phyloP scores from a whole-genome alignment of 2,113 vertebrate species.

The Grus americana region DNA sequence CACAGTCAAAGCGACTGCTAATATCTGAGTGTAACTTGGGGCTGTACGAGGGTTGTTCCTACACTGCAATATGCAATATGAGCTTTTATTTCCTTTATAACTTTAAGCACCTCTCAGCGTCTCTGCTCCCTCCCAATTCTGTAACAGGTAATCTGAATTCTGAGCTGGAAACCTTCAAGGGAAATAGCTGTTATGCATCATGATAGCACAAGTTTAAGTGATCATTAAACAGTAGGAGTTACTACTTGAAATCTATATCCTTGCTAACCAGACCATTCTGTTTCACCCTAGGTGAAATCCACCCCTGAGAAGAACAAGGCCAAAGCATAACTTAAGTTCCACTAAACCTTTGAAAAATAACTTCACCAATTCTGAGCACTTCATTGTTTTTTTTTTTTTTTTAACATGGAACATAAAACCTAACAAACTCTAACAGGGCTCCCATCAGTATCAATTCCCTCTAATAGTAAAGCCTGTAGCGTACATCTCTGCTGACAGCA shows the following conservation, averaged over 20 bases:
- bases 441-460: not conserved
- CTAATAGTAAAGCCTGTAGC: not conserved
- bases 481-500: not conserved
- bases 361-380: not conserved
- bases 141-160: not conserved
- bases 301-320: conserved; percentile 2
- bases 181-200: not conserved
- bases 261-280: not conserved
- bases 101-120: not conserved
- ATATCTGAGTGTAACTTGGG: not conserved
- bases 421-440: not conserved
- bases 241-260: conserved; percentile 9
- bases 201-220: not conserved
- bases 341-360: not conserved
- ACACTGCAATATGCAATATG: rapidly evolving
- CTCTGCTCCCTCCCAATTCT: not conserved
- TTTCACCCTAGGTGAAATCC: not conserved
- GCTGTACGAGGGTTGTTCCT: rapidly evolving
- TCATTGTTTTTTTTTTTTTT: not conserved
- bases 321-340: not conserved
- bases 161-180: not conserved
- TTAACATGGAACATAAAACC: not conserved
- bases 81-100: not conserved
- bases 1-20: not conserved
- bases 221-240: conserved; percentile 11